Evolutionary conservation across 1,140 invertebrate genomes (phyloP), one percentile per base, ranked within the genome.

Genomic region (Rhagoletis pomonella): DNA sequence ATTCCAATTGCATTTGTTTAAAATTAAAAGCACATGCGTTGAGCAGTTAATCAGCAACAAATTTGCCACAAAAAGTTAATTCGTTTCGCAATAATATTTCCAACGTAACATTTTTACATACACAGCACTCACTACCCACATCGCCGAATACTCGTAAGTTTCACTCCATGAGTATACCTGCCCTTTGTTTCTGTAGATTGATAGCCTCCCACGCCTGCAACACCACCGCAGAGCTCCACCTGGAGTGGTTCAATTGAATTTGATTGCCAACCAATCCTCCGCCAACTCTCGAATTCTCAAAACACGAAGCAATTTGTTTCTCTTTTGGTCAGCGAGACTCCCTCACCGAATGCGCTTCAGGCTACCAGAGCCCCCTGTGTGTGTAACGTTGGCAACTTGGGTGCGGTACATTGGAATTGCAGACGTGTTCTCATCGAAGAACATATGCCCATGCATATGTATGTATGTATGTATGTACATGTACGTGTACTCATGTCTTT

Each of bases 381-480:
- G n/a, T 81, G 73, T 81, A 81, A 81, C 73, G 73, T 81, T 81
- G 47, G 73, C 73, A 81, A 81, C 73, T 81, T 81, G 73, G 73
- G 73, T 47, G 73, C 73, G 73, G 73, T 81, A 81, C 55, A 81
- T 10, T 47, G 73, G 73, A 19, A 50, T 55, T 81, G 50, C 47
- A 81, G 47, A 81, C 47, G 73, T 81, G 73, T 55, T 55, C 73
- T 81, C 67, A 44, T 17, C 67, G 10, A 10, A 73, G 44, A 73
- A 47, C 39, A 55, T 55, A 29, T 81, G 50, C n/a, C n/a, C n/a
- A n/a, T n/a, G n/a, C n/a, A n/a, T 55, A 12, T 55, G 47, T 47
- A 55, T 10, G 50, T 55, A 55, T 19, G 44, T 6, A 73, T 17
- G 4, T 62, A 62, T 62, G 6, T n/a, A 17, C 12, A 14, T 6